Evolutionary conservation across 2,113 vertebrate species (phyloP).

Genomic region (Scomber colias): DNA sequence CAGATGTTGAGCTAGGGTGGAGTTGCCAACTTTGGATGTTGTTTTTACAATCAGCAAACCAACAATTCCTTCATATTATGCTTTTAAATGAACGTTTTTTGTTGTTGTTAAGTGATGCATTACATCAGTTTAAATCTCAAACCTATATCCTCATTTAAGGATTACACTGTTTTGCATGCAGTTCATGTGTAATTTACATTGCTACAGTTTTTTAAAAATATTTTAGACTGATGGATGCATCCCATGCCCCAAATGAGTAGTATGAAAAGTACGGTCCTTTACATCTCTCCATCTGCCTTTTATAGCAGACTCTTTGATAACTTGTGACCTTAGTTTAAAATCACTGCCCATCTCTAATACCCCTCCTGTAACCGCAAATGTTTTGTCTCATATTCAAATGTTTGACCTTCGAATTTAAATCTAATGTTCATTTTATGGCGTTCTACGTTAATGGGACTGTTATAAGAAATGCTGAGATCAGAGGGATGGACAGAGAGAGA

Average conservation of each 20-base stretch:
- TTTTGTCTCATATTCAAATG: conserved; percentile 24
- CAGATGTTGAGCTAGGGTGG: too few relatives aligned
- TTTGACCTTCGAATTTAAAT: conserved; percentile 36
- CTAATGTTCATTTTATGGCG: conserved; percentile 14
- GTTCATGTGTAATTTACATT: neutral
- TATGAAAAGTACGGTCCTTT: neutral
- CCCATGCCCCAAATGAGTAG: too few relatives aligned
- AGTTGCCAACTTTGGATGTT: too few relatives aligned
- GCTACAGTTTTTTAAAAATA: neutral
- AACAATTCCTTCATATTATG: too few relatives aligned
- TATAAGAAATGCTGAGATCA: conserved; percentile 21
- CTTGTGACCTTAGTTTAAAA: conserved; percentile 1
- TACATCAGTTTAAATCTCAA: neutral
- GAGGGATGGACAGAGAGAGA: neutral
- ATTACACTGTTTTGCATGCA: neutral
- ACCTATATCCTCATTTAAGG: neutral
- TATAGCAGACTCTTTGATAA: conserved; percentile 7
- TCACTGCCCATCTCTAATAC: neutral
- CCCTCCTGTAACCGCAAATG: neutral
- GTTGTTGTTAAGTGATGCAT: neutral
- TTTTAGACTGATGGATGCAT: neutral
- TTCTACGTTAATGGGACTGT: conserved; percentile 28
- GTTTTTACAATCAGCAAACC: too few relatives aligned
- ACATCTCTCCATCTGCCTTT: neutral
- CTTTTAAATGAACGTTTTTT: neutral